A percentile compares a stretch with the other conserved stretches of the same genome.
Conservation (phyloP, 2,888 invertebrate species). For the Zygaena filipendulae region DNA sequence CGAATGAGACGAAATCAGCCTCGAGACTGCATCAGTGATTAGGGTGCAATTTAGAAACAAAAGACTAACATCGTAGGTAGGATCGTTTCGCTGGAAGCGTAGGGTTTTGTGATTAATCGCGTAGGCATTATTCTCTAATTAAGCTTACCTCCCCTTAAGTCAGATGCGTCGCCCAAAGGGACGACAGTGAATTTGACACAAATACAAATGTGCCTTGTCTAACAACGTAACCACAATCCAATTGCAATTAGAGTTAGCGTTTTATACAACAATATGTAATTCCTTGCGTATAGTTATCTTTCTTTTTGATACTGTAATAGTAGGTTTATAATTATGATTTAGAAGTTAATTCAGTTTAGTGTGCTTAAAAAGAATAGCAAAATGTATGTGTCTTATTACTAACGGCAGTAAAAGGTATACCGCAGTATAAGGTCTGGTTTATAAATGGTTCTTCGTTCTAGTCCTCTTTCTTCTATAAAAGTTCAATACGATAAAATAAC, state of each 20-base stretch:
- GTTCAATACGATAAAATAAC: no score
- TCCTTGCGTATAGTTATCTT: no score
- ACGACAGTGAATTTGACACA: conserved; percentile 39
- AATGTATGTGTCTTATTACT: no score
- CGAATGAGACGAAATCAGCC: conserved; percentile 53
- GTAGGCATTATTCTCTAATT: conserved; percentile 65
- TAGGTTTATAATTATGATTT: background rate
- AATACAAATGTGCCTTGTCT: conserved; percentile 21
- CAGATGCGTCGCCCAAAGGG: conserved; percentile 40
- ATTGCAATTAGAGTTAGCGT: background rate
- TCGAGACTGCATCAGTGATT: conserved; percentile 26
- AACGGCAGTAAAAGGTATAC: no score
- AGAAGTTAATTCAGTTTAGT: no score
- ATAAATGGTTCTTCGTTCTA: no score
- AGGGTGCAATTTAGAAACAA: conserved; percentile 28
- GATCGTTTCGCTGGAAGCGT: conserved; percentile 11
- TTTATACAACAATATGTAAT: no score
- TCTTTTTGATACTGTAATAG: background rate
- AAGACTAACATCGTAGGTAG: no score
- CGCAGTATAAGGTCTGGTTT: no score
- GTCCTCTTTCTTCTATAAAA: no score
- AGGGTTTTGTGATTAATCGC: conserved; percentile 61
- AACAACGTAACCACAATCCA: conserved; percentile 2
- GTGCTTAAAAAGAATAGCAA: no score
- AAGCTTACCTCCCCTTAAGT: conserved; percentile 54